Base-by-base conservation (phyloP, 2,113 vertebrate species). In the Microtus ochrogaster region DNA sequence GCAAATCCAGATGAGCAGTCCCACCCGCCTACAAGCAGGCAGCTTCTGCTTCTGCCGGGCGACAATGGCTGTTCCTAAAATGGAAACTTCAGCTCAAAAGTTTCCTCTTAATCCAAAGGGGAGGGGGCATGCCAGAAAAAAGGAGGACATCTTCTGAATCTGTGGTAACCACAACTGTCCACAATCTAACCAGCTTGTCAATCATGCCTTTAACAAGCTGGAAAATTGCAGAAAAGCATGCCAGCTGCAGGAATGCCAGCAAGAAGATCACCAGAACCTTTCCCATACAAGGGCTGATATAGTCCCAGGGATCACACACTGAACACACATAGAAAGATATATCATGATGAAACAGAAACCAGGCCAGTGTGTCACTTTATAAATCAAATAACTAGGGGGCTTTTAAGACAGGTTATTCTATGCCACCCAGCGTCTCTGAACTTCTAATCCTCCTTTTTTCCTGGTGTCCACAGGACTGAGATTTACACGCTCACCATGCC, bases 31-130 rank as follows among this genome's bases (percentile, higher is more conserved):
- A 58, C 33, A 58, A 24, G 78, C 52, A 55, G 33, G 55, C 22
- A 30, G 39, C 58, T 22, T 52, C 85, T 55, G 21, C 33, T n/a
- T n/a, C n/a, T n/a, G 58, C 24, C 3, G n/a, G 49, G 49, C 24
- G 7, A 83, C 24, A 83, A 68, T 2, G 72, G 65, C 74, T 79
- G 19, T 11, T 86, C n/a, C 66, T 79, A 84, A 97, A 94, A 58
- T 24, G 83, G 41, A 87, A 94, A 90, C 55, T 94, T 96, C 44
- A 94, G 86, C 78, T 94, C 41, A 55, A 55, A 78, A 78, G 36
- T 72, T 94, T 89, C 58, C 92, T 94, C 89, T 95, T 93, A 92
- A 61, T 94, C 63, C 68, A 95, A 91, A 8, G 76, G 33, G 26
- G 90, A 8, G 76, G 33, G 26, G 88, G 17, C 78, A 92, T 76